Evolutionary conservation across 2,888 invertebrate genomes (phyloP).

Genomic region (Sycophila texana): DNA sequence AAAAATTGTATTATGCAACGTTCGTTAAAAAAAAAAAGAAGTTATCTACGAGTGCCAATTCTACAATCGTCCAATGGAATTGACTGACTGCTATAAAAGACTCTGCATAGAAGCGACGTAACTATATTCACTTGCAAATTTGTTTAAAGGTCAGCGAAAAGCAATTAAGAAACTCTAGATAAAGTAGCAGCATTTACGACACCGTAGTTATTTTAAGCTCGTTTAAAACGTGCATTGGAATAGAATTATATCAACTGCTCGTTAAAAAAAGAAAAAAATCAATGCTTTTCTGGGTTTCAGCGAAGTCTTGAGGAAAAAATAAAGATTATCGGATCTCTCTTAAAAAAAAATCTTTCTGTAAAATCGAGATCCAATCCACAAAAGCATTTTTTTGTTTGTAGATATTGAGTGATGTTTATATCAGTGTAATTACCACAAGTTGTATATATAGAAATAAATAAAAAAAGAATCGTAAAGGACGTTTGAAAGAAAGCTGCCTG

Average conservation of each 20-base stretch:
- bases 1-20: slow-evolving; percentile 3
- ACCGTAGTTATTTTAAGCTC: slow-evolving; percentile 32
- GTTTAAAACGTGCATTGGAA: slow-evolving; percentile 44
- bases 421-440: not conserved
- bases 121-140: slow-evolving; percentile 37
- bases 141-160: slow-evolving; percentile 24
- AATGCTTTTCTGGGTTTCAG: slow-evolving; percentile 28
- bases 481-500: slow-evolving; percentile 34
- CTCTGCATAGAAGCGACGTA: slow-evolving; percentile 51
- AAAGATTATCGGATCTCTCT: not conserved
- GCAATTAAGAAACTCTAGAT: slow-evolving; percentile 38
- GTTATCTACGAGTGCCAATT: slow-evolving; percentile 6
- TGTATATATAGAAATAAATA: not conserved
- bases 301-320: not conserved
- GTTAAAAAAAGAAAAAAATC: not conserved
- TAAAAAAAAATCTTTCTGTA: not conserved
- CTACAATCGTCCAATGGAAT: slow-evolving; percentile 32
- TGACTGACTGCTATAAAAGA: slow-evolving; percentile 55
- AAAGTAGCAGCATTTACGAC: slow-evolving; percentile 40
- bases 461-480: not conserved
- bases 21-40: slow-evolving; percentile 12
- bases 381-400: slow-evolving; percentile 15
- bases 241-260: slow-evolving; percentile 22
- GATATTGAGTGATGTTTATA: slow-evolving; percentile 18
- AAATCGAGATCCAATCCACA: slow-evolving; percentile 25